Conservation (phyloP, 2,797 vertebrate species). For the Mormyrus hasselquistii region DNA sequence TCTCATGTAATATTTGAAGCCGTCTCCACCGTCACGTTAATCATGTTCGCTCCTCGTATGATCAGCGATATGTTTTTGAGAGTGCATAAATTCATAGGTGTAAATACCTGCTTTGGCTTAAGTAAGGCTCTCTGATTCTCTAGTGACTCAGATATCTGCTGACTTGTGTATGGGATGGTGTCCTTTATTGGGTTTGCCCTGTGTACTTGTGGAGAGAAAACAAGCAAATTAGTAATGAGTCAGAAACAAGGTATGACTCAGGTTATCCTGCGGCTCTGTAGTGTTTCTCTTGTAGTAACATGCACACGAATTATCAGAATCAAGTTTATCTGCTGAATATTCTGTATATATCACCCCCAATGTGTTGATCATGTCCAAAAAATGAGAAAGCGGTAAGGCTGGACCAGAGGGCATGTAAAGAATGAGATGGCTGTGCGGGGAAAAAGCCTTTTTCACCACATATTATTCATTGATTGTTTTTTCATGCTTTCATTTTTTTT, state of each 20-base stretch:
- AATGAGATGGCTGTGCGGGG: neutral
- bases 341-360: neutral
- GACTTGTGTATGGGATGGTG: neutral
- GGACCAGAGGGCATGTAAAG: neutral
- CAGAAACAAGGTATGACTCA: neutral
- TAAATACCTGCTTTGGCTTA: neutral
- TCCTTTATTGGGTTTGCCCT: neutral
- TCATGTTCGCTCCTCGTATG: neutral
- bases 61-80: neutral
- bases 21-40: neutral
- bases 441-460: neutral
- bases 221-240: neutral
- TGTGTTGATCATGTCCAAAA: neutral
- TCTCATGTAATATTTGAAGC: neutral
- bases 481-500: neutral
- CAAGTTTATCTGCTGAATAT: neutral
- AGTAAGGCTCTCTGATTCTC: neutral
- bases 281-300: neutral
- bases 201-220: neutral
- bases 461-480: neutral
- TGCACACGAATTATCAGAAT: neutral
- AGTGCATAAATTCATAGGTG: neutral
- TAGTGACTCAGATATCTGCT: neutral
- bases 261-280: neutral
- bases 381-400: neutral